Evolutionary conservation across 1,140 invertebrate genomes (phyloP).

Genomic region (Musca vetustissima): DNA sequence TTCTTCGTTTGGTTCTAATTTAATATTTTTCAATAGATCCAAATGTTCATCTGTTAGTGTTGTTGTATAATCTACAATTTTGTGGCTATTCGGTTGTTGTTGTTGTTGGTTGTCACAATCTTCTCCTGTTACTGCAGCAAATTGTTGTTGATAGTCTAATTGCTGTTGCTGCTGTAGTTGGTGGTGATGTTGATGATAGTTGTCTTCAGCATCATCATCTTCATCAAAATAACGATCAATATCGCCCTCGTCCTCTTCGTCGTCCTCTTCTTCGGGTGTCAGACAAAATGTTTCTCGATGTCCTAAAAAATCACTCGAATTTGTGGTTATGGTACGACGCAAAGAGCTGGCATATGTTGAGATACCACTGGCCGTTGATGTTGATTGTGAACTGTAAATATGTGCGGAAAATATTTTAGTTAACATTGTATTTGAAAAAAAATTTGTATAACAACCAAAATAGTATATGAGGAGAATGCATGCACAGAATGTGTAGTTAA

Average conservation of each 20-base stretch:
- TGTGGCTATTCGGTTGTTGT: neutral
- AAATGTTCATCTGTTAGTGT: conserved; percentile 6
- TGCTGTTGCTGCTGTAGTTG: neutral
- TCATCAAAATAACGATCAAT: conserved; percentile 1
- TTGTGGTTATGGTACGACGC: conserved; percentile 52
- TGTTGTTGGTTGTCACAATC: neutral
- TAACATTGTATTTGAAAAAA: too few relatives aligned
- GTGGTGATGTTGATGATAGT: neutral
- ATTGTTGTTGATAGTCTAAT: neutral
- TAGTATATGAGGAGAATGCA: too few relatives aligned
- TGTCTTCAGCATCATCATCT: neutral
- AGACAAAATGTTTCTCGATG: conserved; percentile 55
- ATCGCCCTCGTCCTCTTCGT: conserved; percentile 31
- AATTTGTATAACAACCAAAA: too few relatives aligned
- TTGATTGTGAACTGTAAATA: conserved; percentile 56
- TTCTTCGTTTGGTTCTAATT: conserved; percentile 24
- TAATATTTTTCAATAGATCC: conserved; percentile 26
- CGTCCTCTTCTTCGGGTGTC: conserved; percentile 46
- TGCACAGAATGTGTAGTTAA: too few relatives aligned
- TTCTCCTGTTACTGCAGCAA: neutral
- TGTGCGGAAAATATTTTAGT: neutral
- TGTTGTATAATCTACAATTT: neutral
- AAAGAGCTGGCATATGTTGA: conserved; percentile 55
- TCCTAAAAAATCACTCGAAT: conserved; percentile 55
- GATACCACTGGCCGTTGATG: conserved; percentile 53